Base-by-base conservation (phyloP, 2,113 vertebrate species). In the Pelobates fuscus region DNA sequence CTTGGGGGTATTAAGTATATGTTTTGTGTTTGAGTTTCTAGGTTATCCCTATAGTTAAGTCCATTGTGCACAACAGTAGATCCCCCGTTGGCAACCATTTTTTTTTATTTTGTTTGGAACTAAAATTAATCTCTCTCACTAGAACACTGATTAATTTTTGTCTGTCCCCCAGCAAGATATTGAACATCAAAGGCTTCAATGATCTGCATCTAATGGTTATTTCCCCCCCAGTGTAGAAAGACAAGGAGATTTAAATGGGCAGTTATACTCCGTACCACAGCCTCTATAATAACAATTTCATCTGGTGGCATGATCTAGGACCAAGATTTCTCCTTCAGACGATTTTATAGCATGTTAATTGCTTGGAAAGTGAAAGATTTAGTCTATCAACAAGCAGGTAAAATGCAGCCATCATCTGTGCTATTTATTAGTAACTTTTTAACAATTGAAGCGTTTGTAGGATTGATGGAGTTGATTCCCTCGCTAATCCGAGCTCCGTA, bases 311-410 rank as follows among this genome's bases (percentile, higher is more conserved):
- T 55, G 70, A 73, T 14, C 20, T 25, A 26, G 2, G 0, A 30
- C 62, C 2, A 8, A 18, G 17, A 8, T 25, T 12, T 75, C 63
- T 26, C 11, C 30, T n/a, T n/a, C 32, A 44, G 71, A 58, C 30
- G 8, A 54, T 58, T 75, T 75, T 75, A 66, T 66, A 27, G 62
- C 32, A 27, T 12, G 49, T 52, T 75, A 75, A 75, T 75, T 75
- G 71, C 71, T 30, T 12, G 63, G 52, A 75, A 59, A 75, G 49
- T 66, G 71, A 67, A n/a, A 25, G 71, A 73, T 73, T 65, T 66
- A 41, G 49, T 57, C 62, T 21, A 18, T 66, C 29, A 20, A 18
- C 8, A 46, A 65, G 23, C 46, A 8, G 29, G 2, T 20, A 60
- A 5, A 61, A 62, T 21, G 18, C 46, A 17, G 46, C 30, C 32